Base-by-base conservation (phyloP, 2,888 invertebrate species). In the Quadriops clusia region DNA sequence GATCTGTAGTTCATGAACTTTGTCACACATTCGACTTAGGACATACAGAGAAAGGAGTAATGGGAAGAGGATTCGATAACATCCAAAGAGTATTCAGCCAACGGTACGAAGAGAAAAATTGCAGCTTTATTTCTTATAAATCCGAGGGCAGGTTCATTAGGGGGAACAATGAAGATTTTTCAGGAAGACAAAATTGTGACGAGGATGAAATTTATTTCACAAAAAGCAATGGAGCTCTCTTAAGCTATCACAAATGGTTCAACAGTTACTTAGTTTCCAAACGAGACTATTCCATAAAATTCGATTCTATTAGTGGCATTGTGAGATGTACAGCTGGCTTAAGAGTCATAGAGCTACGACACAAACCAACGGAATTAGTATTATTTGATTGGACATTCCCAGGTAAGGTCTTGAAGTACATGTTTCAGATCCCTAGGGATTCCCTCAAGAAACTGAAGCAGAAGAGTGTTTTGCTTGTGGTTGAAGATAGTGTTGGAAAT, bases 11-110 rank as follows among this genome's bases (percentile, higher is more conserved):
- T 21, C 95, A 95, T 58, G 95, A 95, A 66, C 67, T 95, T 25
- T 87, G 87, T 9, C 95, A 95, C 56, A 86, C 86, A 1, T 90
- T 95, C 58, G 90, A 93, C 61, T 69, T 95, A 33, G 93, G 90
- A 1, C 94, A 95, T 55, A 84, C 89, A 0, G 72, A 75, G 44
- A 74, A 80, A 43, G 94, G 94, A 10, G 83, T 95, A 34, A 95
- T 95, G 95, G 87, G 86, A 22, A 72, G 81, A 53, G 89, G 86
- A 22, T 89, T 87, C 54, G 85, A 87, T 56, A 78, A 84, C 45
- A 70, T 89, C 30, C 76, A 84, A 51, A 68, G 77, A 34, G 77
- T 85, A 17, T 85, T 89, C 50, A 67, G 74, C n/a, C 16, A 14
- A 2, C n/a, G 16, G 17, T 3, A 10, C 22, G 8, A 15, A 29